Evolutionary conservation across 2,797 vertebrate species (phyloP), one percentile per base, ranked within the genome.

Genomic region (Anniella stebbinsi): DNA sequence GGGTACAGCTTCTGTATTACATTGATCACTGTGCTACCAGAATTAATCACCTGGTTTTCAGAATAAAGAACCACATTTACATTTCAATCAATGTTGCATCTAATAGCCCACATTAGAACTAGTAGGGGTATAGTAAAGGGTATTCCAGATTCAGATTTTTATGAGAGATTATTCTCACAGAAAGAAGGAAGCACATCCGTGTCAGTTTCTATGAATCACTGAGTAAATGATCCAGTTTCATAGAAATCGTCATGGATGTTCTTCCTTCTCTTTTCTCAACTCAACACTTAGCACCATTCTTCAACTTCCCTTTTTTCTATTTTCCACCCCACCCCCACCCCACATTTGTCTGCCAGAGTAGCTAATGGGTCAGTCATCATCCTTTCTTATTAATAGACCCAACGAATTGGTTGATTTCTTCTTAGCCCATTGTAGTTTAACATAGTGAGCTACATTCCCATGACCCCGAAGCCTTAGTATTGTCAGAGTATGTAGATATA

Each of bases 1-100:
- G 96, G 96, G 95, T 97, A 96, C 94, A 95, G 95, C 94, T 96
- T 96, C 96, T 97, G 96, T 95, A 94, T 93, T 96, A 60, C 95
- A 87, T 95, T 95, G 96, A 97, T 97, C 96, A 91, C 92, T 91
- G 0, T 90, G 93, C 93, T 95, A 91, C 91, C 94, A 95, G 95
- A 97, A 97, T 97, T 97, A 97, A 97, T 97, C 96, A 97, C 94
- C 95, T 96, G 94, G 93, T 91, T 91, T 96, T 96, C 95, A 93
- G 93, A 95, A 94, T 85, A 87, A 91, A 95, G 96, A 97, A 96
- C 95, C 96, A 95, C 95, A 97, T 98, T 97, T 97, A 96, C 97
- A 97, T 98, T 93, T 94, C 96, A 97, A 97, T 97, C 92, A 92
- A 81, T 92, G 93, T 94, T 89, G 89, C 82, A 87, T 94, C 93